Evolutionary conservation across 2,797 vertebrate genomes (phyloP).

Genomic region (Monodelphis domestica): DNA sequence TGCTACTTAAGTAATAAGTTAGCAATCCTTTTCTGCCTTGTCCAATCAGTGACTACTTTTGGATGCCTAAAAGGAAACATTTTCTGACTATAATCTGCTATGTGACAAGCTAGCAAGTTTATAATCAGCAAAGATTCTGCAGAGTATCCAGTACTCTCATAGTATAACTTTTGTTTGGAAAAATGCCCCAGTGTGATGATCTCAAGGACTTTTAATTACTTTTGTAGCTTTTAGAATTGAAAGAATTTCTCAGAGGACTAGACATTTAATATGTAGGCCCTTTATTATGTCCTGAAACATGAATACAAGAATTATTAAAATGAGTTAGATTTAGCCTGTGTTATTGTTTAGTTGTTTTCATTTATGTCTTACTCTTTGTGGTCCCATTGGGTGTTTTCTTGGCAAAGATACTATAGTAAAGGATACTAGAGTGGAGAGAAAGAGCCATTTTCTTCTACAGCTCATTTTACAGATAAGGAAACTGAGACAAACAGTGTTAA

Average conservation of each 20-base stretch:
- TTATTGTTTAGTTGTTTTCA: no score
- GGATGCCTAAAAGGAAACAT: slow-evolving; percentile 55
- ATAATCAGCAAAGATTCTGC: slow-evolving; percentile 44
- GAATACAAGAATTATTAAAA: background rate
- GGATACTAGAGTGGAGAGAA: no score
- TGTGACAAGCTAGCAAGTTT: slow-evolving; percentile 59
- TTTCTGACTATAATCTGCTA: slow-evolving; percentile 61
- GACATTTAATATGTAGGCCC: background rate
- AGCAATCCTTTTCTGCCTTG: slow-evolving; percentile 61
- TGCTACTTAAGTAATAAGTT: slow-evolving; percentile 64
- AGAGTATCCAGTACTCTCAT: slow-evolving; percentile 47
- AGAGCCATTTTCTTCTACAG: no score
- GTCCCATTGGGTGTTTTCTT: no score
- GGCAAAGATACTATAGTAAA: no score
- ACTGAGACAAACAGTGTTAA: no score
- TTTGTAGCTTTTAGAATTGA: slow-evolving; percentile 45
- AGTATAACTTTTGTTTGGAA: background rate
- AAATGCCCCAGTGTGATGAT: slow-evolving; percentile 28
- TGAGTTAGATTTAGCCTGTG: background rate
- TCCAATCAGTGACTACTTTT: slow-evolving; percentile 70
- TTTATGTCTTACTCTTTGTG: no score
- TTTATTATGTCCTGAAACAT: background rate
- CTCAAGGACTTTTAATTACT: slow-evolving; percentile 50
- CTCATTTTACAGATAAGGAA: no score
- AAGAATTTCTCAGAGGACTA: background rate